These are phyloP conservation scores for Folsomia candida DNA, from an alignment of 2,888 invertebrate genomes.

Conservation along the genomic window DNA sequence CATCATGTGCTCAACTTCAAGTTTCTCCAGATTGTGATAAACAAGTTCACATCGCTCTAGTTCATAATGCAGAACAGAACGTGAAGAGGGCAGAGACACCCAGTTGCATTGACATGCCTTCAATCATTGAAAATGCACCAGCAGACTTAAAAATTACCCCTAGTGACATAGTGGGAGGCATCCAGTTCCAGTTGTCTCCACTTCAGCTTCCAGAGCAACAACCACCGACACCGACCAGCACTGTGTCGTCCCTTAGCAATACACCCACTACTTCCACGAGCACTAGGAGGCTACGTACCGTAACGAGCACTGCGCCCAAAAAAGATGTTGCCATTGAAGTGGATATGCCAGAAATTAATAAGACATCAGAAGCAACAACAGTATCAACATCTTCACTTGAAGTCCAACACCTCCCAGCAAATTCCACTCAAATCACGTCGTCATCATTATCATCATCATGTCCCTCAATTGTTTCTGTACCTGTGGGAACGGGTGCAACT, in stretches of 20 bases:
- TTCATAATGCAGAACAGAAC: not conserved
- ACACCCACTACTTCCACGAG: not conserved
- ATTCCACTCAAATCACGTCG: too few relatives aligned
- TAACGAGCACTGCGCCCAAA: not conserved
- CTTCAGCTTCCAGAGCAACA: too few relatives aligned
- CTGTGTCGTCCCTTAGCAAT: not conserved
- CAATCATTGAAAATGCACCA: not conserved
- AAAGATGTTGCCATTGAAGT: conserved; percentile 18
- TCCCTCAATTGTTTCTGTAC: not conserved
- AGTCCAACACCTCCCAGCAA: too few relatives aligned
- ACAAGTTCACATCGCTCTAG: not conserved
- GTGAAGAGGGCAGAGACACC: not conserved
- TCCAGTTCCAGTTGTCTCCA: not conserved
- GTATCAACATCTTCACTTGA: too few relatives aligned
- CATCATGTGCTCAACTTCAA: not conserved
- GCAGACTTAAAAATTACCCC: not conserved
- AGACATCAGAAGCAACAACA: too few relatives aligned
- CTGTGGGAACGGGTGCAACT: conserved; percentile 13
- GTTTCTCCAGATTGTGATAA: not conserved
- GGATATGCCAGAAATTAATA: conserved; percentile 2
- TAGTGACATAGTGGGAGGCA: not conserved
- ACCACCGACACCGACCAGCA: not conserved
- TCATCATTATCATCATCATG: not conserved
- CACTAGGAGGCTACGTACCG: not conserved
- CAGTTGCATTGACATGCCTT: not conserved